Evolutionary conservation across 2,113 vertebrate genomes (phyloP).

Genomic region (Xiphophorus couchianus): DNA sequence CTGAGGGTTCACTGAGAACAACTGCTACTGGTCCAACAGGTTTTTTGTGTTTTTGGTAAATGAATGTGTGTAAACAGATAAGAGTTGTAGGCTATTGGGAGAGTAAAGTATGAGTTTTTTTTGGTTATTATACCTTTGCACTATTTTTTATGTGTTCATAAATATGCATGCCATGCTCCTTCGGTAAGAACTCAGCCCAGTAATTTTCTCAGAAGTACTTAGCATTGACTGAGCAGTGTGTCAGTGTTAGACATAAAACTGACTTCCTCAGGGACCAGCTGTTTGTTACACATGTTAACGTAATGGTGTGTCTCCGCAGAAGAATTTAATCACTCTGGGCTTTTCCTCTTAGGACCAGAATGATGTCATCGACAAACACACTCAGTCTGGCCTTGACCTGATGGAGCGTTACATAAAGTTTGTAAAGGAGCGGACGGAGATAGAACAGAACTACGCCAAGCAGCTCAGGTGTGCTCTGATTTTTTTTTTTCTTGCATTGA

Average conservation of each 20-base stretch:
- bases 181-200: background rate
- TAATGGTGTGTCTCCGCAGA: background rate
- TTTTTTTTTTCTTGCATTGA: background rate
- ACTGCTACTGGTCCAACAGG: slow-evolving; percentile 50
- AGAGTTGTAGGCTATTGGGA: slow-evolving; percentile 40
- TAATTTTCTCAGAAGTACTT: background rate
- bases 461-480: slow-evolving; percentile 79
- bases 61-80: slow-evolving; percentile 12
- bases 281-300: background rate
- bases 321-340: background rate
- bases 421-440: slow-evolving; percentile 86
- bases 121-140: slow-evolving; percentile 22
- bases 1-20: slow-evolving; percentile 4
- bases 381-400: slow-evolving; percentile 86
- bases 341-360: slow-evolving; percentile 83
- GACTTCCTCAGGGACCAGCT: background rate
- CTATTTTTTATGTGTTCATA: background rate
- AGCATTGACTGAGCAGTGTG: background rate
- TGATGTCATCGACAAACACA: slow-evolving; percentile 88
- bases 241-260: background rate
- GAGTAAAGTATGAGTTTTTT: background rate
- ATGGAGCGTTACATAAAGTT: slow-evolving; percentile 89
- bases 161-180: background rate
- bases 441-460: slow-evolving; percentile 87
- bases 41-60: slow-evolving; percentile 31